Percentiles rank a stretch among this genome's conserved stretches.
These are phyloP conservation scores for Pachydiplax longipennis DNA, from an alignment of 2,888 invertebrate species.

Conservation along the genomic window DNA sequence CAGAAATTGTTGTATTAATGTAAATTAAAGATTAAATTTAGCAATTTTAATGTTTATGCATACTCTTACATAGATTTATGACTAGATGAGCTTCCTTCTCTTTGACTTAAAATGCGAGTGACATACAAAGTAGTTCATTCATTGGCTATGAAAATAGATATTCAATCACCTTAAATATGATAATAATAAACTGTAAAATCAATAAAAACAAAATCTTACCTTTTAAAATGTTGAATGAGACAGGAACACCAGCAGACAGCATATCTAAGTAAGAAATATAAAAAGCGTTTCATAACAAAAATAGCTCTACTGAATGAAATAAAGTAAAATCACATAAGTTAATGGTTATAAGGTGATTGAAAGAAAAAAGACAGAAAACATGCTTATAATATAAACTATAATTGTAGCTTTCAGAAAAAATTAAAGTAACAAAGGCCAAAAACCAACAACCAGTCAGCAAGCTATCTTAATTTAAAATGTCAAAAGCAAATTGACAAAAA, in stretches of 20 bases:
- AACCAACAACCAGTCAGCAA: too few species aligned
- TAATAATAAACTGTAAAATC: background rate
- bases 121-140: too few species aligned
- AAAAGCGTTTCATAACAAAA: constrained; percentile 65
- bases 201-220: constrained; percentile 64
- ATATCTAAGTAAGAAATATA: constrained; percentile 73
- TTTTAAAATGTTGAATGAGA: constrained; percentile 88
- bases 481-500: too few species aligned
- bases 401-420: constrained; percentile 18
- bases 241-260: constrained; percentile 81
- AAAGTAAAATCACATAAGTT: background rate
- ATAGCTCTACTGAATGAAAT: constrained; percentile 49
- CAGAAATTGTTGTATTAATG: too few species aligned
- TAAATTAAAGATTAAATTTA: too few species aligned
- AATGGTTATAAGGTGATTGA: background rate
- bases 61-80: too few species aligned
- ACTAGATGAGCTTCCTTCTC: too few species aligned
- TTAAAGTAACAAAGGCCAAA: constrained; percentile 50
- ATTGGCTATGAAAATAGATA: too few species aligned
- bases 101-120: too few species aligned
- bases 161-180: too few species aligned
- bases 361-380: constrained; percentile 9
- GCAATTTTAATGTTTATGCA: too few species aligned
- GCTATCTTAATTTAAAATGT: too few species aligned
- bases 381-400: background rate